Percentiles rank a stretch among this genome's conserved stretches.
Evolutionary conservation across 1,140 invertebrate species (phyloP).

Genomic region (Drosophila malerkotliana): DNA sequence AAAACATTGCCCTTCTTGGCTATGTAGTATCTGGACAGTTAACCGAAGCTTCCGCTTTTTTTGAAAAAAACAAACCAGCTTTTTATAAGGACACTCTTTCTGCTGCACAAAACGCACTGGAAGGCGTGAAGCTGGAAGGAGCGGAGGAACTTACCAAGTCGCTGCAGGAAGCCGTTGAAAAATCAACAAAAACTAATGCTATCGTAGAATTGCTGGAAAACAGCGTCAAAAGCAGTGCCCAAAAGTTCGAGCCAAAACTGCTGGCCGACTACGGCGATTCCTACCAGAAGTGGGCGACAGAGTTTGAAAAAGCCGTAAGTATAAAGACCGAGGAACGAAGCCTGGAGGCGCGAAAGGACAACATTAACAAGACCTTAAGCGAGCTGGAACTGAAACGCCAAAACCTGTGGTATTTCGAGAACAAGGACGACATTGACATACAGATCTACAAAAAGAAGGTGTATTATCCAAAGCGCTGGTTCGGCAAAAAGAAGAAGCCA

Average conservation of each 20-base stretch:
- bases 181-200: constrained; percentile 8
- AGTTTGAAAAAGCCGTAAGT: constrained; percentile 36
- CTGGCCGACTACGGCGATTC: constrained; percentile 85
- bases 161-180: constrained; percentile 22
- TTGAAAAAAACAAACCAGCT: constrained; percentile 13
- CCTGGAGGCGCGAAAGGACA: constrained; percentile 82
- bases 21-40: constrained; percentile 89
- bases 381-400: constrained; percentile 87
- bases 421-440: constrained; percentile 89
- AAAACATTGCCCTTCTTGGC: constrained; percentile 89
- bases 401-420: constrained; percentile 91
- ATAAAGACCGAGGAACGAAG: constrained; percentile 28
- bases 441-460: constrained; percentile 87
- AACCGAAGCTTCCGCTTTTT: constrained; percentile 82
- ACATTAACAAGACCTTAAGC: constrained; percentile 86
- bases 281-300: constrained; percentile 44
- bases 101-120: constrained; percentile 68
- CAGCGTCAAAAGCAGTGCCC: constrained; percentile 65
- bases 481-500: constrained; percentile 84
- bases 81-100: constrained; percentile 76
- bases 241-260: constrained; percentile 86
- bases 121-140: constrained; percentile 19
- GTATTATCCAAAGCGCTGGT: constrained; percentile 84
- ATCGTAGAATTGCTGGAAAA: constrained; percentile 38
- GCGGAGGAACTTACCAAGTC: constrained; percentile 14